A percentile compares a stretch with the other conserved stretches of the same genome.
Evolutionary conservation across 2,888 invertebrate genomes (phyloP).

Genomic region (Eurois occulta): DNA sequence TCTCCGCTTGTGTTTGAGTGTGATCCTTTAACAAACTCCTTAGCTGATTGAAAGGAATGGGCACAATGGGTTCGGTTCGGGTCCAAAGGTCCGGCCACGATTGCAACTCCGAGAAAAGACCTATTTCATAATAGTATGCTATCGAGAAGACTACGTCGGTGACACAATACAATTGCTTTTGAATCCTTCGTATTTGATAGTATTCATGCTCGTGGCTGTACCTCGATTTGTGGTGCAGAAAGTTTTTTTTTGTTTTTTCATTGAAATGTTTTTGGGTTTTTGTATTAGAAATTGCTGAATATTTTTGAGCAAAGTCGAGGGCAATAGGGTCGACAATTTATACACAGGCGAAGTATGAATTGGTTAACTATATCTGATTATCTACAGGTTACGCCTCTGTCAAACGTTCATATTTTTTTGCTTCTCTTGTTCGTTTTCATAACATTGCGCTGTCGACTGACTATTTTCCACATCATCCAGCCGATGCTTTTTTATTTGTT

Average conservation of each 20-base stretch:
- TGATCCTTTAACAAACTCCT: too few relatives aligned
- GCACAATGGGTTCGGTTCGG: too few relatives aligned
- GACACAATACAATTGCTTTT: not conserved
- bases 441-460: not conserved
- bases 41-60: too few relatives aligned
- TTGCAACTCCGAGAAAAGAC: not conserved
- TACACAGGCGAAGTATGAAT: not conserved
- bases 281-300: not conserved
- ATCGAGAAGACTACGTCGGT: not conserved
- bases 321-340: not conserved
- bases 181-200: not conserved
- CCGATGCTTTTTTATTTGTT: too few relatives aligned
- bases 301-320: not conserved
- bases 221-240: not conserved
- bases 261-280: not conserved
- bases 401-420: too few relatives aligned
- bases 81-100: not conserved
- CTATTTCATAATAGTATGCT: not conserved
- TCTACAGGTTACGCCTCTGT: not conserved
- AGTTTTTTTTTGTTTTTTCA: not conserved
- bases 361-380: not conserved
- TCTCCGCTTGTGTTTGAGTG: too few relatives aligned
- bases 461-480: not conserved
- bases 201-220: not conserved
- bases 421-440: too few relatives aligned